A percentile compares a stretch with the other conserved stretches of the same genome.
Conservation (phyloP, 2,113 vertebrate species). For the Megaceryle maxima region DNA sequence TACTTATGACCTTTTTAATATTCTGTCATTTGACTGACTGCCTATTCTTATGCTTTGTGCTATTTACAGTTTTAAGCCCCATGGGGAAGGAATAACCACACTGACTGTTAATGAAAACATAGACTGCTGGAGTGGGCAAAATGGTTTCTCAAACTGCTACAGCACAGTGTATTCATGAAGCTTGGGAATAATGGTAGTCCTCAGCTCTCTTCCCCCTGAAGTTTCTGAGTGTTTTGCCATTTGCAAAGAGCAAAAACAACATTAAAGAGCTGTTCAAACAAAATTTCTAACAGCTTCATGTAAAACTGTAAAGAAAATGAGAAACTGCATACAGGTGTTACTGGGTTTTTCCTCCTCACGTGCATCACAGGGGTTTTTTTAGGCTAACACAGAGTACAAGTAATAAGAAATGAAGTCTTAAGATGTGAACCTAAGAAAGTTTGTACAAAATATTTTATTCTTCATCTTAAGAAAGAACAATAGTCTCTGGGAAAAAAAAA, state of each 20-base stretch:
- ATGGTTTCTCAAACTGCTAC: neutral
- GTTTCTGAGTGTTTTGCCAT: neutral
- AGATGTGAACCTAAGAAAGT: neutral
- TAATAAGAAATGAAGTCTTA: neutral
- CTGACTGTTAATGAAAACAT: neutral
- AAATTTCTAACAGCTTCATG: neutral
- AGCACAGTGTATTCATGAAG: neutral
- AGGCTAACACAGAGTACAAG: neutral
- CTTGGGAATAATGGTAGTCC: neutral
- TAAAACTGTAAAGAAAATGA: neutral
- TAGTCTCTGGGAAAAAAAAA: neutral
- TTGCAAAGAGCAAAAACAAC: neutral
- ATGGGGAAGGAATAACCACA: neutral
- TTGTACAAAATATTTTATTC: too few species aligned
- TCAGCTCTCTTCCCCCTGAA: neutral
- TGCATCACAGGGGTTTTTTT: neutral
- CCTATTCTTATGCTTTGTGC: slow-evolving; percentile 9
- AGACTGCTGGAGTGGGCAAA: neutral
- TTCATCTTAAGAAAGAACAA: neutral
- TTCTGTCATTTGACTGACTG: neutral
- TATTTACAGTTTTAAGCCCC: neutral
- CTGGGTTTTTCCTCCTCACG: neutral
- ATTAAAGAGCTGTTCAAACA: neutral
- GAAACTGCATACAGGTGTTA: neutral
- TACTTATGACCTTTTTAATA: slow-evolving; percentile 24